phyloP scores from a whole-genome alignment of 2,113 vertebrate genomes.

The Tyrannus savana region DNA sequence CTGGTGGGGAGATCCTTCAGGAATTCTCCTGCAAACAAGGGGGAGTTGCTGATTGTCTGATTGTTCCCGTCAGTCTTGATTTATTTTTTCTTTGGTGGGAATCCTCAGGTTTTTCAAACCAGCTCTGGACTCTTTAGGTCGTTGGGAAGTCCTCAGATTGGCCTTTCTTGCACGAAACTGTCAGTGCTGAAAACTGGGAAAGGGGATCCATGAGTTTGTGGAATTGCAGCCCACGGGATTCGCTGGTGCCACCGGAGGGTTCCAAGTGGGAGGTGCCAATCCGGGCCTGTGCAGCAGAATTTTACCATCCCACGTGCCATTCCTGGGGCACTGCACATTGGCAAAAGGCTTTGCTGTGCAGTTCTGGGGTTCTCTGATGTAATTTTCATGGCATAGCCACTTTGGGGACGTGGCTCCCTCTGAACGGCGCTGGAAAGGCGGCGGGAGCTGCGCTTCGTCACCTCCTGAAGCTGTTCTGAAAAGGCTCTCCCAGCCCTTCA shows the following conservation, averaged over 20 bases:
- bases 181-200: neutral
- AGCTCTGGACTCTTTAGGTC: rapidly evolving
- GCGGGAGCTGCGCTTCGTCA: rapidly evolving
- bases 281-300: rapidly evolving
- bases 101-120: neutral
- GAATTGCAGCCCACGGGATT: rapidly evolving
- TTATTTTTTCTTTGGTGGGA: neutral
- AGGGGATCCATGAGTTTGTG: neutral
- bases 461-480: neutral
- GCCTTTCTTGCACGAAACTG: neutral
- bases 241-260: rapidly evolving
- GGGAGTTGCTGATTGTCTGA: neutral
- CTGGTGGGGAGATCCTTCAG: neutral
- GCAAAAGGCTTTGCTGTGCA: rapidly evolving
- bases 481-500: neutral
- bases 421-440: rapidly evolving
- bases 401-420: neutral
- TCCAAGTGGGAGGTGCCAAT: too few relatives aligned
- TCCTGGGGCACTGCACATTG: neutral
- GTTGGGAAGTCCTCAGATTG: neutral
- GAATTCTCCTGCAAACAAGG: neutral
- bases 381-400: neutral
- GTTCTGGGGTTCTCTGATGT: neutral
- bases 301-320: rapidly evolving
- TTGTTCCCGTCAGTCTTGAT: neutral